Percentiles rank a stretch among this genome's conserved stretches.
phyloP scores from a whole-genome alignment of 2,113 vertebrate genomes.

The Erinaceus europaeus region DNA sequence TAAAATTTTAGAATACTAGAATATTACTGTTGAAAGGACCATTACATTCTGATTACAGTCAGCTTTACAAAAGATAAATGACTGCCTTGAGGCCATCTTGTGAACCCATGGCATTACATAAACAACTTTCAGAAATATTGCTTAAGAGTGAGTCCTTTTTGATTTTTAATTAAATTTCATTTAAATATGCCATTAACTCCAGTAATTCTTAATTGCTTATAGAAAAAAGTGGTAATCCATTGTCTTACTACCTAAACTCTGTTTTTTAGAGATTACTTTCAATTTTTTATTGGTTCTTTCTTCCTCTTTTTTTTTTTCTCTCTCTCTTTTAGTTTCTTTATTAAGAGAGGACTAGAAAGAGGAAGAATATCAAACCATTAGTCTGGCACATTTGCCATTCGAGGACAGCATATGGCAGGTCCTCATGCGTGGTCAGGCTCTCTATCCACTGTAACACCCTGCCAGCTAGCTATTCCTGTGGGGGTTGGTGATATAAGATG shows the following conservation, averaged over 20 bases:
- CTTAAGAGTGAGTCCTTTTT: neutral
- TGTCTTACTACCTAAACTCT: neutral
- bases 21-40: neutral
- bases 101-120: neutral
- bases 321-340: too few species aligned
- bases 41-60: conserved; percentile 5
- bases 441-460: too few species aligned
- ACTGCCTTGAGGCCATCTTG: neutral
- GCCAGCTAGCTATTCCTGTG: neutral
- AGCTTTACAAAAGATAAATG: neutral
- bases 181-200: neutral
- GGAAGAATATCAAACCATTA: too few species aligned
- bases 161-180: neutral
- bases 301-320: too few species aligned
- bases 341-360: too few species aligned
- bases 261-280: neutral
- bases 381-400: too few species aligned
- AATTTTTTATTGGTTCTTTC: too few species aligned
- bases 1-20: neutral
- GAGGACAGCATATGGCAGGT: too few species aligned
- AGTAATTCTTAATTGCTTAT: neutral
- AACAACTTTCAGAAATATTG: neutral
- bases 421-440: too few species aligned
- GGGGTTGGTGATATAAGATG: neutral
- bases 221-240: neutral